Base-by-base conservation (phyloP, 2,797 vertebrate species). In the Gymnodraco acuticeps region DNA sequence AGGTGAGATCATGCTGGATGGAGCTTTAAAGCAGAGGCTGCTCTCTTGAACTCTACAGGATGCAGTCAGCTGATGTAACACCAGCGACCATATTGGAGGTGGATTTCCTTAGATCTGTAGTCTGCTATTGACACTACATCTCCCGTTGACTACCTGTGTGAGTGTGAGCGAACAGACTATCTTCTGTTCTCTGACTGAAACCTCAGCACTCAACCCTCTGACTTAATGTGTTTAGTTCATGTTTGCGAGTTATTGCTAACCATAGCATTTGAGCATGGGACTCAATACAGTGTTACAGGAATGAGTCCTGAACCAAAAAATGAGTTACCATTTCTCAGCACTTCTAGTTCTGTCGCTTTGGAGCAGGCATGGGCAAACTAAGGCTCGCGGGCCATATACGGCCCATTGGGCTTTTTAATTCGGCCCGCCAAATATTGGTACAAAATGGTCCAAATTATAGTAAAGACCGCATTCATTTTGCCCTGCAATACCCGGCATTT, bases 1-100 rank as follows among this genome's bases (percentile, higher is more conserved):
- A 67, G 62, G 33, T 72, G 77, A 83, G 66, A 55, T 84, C 79
- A 84, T 82, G 79, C 82, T 77, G 75, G 59, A 60, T 10, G 70
- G 70, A 79, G 78, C 73, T 66, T 55, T 17, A 13, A 62, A 11
- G 50, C 81, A 84, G 86, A 75, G 80, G 87, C 63, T 71, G 68
- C 56, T 78, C 64, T 65, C 16, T 48, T 79, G 38, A 75, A 14
- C 66, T 70, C 73, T 47, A 16, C 76, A 71, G 76, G 63, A 74
- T 67, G 62, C 23, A 3, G 16, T 64, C 70, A 51, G 42, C 76
- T 68, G 76, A 66, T 65, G 20, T 9, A 38, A 48, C 66, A 14
- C 23, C 23, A 33, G 31, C 9, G 10, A 64, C 50, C 77, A 66
- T 70, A 42, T 45, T 69, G 27, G 58, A 46, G 5, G 17, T 38